A percentile compares a stretch with the other conserved stretches of the same genome.
Conservation (phyloP, 2,113 vertebrate genomes). For the Peromyscus leucopus region DNA sequence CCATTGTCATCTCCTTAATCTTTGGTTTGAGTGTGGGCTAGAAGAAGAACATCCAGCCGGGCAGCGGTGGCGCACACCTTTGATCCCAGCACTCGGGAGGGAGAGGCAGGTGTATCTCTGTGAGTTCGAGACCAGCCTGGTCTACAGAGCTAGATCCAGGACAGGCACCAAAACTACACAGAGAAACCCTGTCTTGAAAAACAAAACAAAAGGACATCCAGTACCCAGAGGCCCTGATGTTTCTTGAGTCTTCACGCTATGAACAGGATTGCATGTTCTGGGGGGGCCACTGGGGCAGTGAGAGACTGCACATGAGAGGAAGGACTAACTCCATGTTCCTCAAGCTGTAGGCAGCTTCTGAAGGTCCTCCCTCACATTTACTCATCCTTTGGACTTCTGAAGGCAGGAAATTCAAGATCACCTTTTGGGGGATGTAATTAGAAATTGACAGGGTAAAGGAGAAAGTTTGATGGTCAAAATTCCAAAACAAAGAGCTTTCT, state of each 20-base stretch:
- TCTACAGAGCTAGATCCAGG: no score
- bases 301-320: not conserved
- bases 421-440: not conserved
- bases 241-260: not conserved
- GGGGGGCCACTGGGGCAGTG: accelerated
- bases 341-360: not conserved
- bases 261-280: not conserved
- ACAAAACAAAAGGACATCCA: not conserved
- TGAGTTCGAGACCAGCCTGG: no score
- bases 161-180: no score
- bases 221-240: not conserved
- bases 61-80: no score
- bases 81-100: no score
- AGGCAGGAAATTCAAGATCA: not conserved
- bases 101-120: no score
- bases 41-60: not conserved
- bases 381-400: not conserved
- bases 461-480: not conserved
- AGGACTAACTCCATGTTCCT: not conserved
- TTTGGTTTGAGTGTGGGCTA: not conserved
- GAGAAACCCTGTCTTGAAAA: no score
- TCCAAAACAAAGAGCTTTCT: not conserved
- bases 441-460: conserved; percentile 27
- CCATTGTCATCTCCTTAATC: not conserved
- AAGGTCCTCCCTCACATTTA: not conserved